Base-by-base conservation (phyloP, 2,113 vertebrate species). In the Channa maculata region DNA sequence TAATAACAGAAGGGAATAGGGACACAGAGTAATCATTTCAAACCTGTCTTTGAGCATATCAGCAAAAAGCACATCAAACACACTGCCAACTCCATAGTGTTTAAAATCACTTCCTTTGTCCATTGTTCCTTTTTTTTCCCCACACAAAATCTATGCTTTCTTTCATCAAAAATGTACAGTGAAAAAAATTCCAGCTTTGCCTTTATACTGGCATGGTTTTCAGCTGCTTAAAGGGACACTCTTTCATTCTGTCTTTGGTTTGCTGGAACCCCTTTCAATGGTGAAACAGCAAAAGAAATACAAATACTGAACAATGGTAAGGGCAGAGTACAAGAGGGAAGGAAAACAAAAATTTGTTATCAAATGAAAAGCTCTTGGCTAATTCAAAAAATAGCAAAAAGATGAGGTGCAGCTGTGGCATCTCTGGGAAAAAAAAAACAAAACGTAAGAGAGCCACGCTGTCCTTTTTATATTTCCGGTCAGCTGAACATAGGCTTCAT, bases 191-290 rank as follows among this genome's bases (percentile, higher is more conserved):
- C 77, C 75, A 86, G 71, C 83, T 84, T 87, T 82, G 80, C 79
- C 82, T 90, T 79, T 82, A 81, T 80, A 81, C 82, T 81, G 85
- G 84, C 90, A 86, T 76, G 84, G 78, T 86, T 89, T 84, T 87
- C 76, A 72, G 84, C 70, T 38, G 77, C 85, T 92, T 93, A 89
- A 94, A 94, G 92, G 93, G 88, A 92, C 91, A 89, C 90, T 93
- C 90, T 89, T 85, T 88, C 72, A 58, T 68, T 92, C 91, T 75
- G 91, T 93, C 93, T 94, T 95, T 95, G 93, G 94, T 92, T 92
- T 91, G 90, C 90, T 91, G 89, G 79, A 92, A 92, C 83, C 86
- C 10, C 69, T 86, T 90, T 84, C 79, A 74, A 50, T 75, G 74
- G 82, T 46, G 71, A 71, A 70, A 83, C 75, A 61, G 70, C 85